phyloP scores from a whole-genome alignment of 2,113 vertebrate species.

The Picathartes gymnocephalus region DNA sequence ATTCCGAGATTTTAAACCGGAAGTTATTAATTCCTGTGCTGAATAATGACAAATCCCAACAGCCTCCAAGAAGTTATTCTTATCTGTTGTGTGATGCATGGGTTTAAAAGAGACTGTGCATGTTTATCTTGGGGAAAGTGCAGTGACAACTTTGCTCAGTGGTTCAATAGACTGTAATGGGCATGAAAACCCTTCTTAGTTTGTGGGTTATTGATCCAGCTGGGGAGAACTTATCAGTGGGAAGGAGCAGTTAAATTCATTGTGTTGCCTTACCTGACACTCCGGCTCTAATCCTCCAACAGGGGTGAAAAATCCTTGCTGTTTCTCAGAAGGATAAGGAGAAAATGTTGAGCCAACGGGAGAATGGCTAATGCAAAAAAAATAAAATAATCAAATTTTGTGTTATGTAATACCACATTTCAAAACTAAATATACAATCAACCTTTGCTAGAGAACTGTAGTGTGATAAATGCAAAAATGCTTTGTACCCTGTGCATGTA shows the following conservation, averaged over 20 bases:
- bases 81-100: background rate
- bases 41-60: background rate
- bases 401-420: background rate
- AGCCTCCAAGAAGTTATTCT: background rate
- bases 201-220: constrained; percentile 8
- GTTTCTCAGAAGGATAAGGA: background rate
- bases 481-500: background rate
- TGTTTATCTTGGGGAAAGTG: background rate
- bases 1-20: background rate
- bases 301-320: background rate
- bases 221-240: background rate
- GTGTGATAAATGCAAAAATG: background rate
- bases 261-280: background rate
- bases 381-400: background rate
- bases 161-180: background rate
- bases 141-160: background rate
- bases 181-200: background rate
- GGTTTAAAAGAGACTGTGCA: background rate
- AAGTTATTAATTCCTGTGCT: background rate
- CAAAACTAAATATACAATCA: background rate
- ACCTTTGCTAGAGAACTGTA: background rate
- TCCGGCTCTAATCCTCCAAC: background rate
- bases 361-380: background rate
- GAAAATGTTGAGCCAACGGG: background rate
- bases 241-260: constrained; percentile 13